Percentiles rank a stretch among this genome's conserved stretches.
These are phyloP conservation scores for Ametastegia equiseti DNA, from an alignment of 2,888 invertebrate genomes.

Conservation along the genomic window DNA sequence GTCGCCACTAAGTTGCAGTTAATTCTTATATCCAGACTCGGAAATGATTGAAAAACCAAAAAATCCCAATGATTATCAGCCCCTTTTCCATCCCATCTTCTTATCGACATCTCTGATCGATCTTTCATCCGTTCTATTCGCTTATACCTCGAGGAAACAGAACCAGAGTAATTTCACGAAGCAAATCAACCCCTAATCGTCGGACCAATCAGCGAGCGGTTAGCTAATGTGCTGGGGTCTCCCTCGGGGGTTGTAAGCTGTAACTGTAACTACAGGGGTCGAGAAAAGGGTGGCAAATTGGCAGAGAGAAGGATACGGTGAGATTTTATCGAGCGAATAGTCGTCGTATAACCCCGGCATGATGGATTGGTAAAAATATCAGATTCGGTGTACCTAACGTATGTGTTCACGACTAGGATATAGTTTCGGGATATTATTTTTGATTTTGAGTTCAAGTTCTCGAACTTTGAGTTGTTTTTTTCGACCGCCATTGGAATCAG, in stretches of 20 bases:
- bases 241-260: slow-evolving; percentile 48
- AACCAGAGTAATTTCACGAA: slow-evolving; percentile 37
- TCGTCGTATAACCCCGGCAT: neutral
- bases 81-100: neutral
- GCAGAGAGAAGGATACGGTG: slow-evolving; percentile 41
- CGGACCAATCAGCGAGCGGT: slow-evolving; percentile 63
- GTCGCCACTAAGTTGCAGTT: neutral
- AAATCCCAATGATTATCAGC: neutral
- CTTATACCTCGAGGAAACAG: neutral
- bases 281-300: slow-evolving; percentile 50
- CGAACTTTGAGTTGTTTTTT: neutral
- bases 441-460: neutral
- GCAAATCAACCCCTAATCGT: slow-evolving; percentile 68
- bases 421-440: too few relatives aligned
- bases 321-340: slow-evolving; percentile 53
- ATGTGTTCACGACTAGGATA: neutral
- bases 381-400: neutral
- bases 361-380: neutral
- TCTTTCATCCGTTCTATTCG: neutral
- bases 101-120: neutral
- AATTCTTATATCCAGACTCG: too few relatives aligned
- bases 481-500: neutral
- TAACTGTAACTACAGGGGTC: slow-evolving; percentile 45
- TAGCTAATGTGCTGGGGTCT: slow-evolving; percentile 48
- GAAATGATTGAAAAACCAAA: too few relatives aligned